Evolutionary conservation across 2,888 invertebrate species (phyloP).

Genomic region (Catocala sponsa): DNA sequence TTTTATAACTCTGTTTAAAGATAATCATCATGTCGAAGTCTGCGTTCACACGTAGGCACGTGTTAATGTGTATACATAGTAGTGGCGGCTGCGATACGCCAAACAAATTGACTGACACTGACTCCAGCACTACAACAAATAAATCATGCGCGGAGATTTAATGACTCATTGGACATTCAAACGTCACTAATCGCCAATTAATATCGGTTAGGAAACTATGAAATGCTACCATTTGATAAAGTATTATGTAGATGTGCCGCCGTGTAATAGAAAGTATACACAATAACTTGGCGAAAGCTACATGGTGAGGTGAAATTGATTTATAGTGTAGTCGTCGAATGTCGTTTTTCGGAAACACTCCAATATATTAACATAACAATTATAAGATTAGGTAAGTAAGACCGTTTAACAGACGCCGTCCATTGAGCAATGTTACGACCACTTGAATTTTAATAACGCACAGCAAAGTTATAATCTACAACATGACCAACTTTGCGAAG

Average conservation of each 20-base stretch:
- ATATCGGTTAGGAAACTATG: slow-evolving; percentile 74
- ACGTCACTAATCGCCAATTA: slow-evolving; percentile 67
- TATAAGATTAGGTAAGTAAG: slow-evolving; percentile 81
- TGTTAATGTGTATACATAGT: slow-evolving; percentile 11
- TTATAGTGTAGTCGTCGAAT: slow-evolving; percentile 74
- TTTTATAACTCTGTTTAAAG: too few relatives aligned
- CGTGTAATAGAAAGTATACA: slow-evolving; percentile 85
- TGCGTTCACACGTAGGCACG: slow-evolving; percentile 15
- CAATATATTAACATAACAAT: slow-evolving; percentile 84
- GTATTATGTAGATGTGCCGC: slow-evolving; percentile 65
- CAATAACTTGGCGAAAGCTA: slow-evolving; percentile 86
- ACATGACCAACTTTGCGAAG: slow-evolving; percentile 20
- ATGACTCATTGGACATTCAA: slow-evolving; percentile 63
- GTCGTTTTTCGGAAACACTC: slow-evolving; percentile 84
- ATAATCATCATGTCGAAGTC: too few relatives aligned
- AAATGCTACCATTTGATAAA: slow-evolving; percentile 79
- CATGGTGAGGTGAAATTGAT: slow-evolving; percentile 86
- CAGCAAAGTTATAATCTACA: slow-evolving; percentile 24
- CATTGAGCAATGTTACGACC: slow-evolving; percentile 58
- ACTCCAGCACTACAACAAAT: slow-evolving; percentile 40
- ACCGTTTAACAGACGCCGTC: slow-evolving; percentile 59
- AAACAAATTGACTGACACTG: slow-evolving; percentile 39
- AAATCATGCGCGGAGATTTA: slow-evolving; percentile 54
- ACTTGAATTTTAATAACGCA: slow-evolving; percentile 34
- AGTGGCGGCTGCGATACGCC: slow-evolving; percentile 12